Evolutionary conservation across 2,113 vertebrate genomes (phyloP).

Genomic region (Malurus cyaneus): DNA sequence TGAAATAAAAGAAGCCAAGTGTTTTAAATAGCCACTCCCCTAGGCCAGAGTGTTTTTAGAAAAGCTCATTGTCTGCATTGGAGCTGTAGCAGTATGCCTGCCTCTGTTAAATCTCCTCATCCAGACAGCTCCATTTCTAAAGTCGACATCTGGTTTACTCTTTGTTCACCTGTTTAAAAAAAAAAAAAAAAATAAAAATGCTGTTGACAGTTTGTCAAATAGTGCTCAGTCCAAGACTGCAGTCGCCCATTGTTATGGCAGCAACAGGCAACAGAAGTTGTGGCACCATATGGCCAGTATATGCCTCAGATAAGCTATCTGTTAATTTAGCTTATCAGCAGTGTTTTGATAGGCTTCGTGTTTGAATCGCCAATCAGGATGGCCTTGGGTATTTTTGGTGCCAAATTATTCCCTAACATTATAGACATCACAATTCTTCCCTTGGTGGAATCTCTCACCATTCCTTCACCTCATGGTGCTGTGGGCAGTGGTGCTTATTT

Average conservation of each 20-base stretch:
- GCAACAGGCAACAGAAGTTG: conserved; percentile 91
- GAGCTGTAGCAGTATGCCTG: conserved; percentile 71
- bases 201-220: conserved; percentile 84
- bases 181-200: conserved; percentile 64
- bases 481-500: conserved; percentile 11
- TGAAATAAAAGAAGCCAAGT: conserved; percentile 89
- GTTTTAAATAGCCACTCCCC: conserved; percentile 86
- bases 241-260: conserved; percentile 88
- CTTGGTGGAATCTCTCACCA: conserved; percentile 71
- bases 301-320: conserved; percentile 89
- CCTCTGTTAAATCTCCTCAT: conserved; percentile 73
- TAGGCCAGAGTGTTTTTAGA: conserved; percentile 79
- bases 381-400: conserved; percentile 62
- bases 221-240: conserved; percentile 80
- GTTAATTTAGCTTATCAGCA: conserved; percentile 85
- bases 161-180: conserved; percentile 83
- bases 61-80: conserved; percentile 82
- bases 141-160: conserved; percentile 87
- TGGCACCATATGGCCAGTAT: conserved; percentile 96
- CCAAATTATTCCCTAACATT: conserved; percentile 62
- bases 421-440: conserved; percentile 48
- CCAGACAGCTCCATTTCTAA: conserved; percentile 76
- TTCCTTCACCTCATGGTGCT: conserved; percentile 43
- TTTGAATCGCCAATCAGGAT: conserved; percentile 74
- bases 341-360: conserved; percentile 83